Evolutionary conservation across 53 echinoderm and acorn worm species (phyloP).

Genomic region (Apostichopus leukothele): DNA sequence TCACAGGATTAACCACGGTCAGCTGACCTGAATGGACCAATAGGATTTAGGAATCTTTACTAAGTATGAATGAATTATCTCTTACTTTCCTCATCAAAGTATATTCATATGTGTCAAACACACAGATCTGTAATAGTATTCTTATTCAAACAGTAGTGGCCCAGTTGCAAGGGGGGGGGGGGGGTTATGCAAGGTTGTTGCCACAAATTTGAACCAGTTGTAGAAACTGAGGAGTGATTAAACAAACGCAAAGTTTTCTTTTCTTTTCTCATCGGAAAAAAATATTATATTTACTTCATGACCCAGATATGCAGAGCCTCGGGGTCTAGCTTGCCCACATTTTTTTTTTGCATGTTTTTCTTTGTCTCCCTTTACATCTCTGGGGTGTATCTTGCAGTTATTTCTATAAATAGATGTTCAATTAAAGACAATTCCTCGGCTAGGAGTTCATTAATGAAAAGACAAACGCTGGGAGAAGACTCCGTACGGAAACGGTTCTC

Average conservation of each 20-base stretch:
- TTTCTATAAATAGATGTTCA: background rate
- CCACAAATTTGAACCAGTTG: background rate
- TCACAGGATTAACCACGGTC: too few species aligned
- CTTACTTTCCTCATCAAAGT: too few species aligned
- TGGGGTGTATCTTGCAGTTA: background rate
- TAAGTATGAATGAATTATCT: too few species aligned
- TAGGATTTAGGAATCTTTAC: too few species aligned
- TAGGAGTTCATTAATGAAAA: background rate
- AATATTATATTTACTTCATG: slow-evolving; percentile 34
- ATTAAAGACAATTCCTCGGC: background rate
- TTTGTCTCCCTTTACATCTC: background rate
- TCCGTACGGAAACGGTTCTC: background rate
- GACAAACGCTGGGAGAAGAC: background rate
- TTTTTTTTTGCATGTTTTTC: background rate
- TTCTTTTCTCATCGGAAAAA: background rate
- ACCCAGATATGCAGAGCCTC: slow-evolving; percentile 26
- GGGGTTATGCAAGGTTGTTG: background rate
- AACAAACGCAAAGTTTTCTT: background rate
- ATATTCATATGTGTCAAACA: too few species aligned
- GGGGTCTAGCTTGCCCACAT: background rate
- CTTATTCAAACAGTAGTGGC: too few species aligned
- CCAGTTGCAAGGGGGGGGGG: too few species aligned
- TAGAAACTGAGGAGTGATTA: background rate
- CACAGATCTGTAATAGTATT: too few species aligned
- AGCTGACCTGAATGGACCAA: too few species aligned